phyloP scores from a whole-genome alignment of 2,888 invertebrate genomes.

The Melangyna quadrimaculata region DNA sequence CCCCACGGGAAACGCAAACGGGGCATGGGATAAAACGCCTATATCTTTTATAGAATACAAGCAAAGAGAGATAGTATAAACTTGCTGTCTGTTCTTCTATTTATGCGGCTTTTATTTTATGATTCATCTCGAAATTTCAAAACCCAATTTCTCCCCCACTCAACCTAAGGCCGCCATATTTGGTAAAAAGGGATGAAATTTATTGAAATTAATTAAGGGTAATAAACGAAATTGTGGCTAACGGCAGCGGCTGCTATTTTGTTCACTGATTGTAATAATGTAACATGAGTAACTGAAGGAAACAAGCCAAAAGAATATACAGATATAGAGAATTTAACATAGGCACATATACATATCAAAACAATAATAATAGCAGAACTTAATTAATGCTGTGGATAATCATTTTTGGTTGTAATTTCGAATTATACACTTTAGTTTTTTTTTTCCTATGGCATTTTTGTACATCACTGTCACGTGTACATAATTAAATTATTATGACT shows the following conservation, averaged over 20 bases:
- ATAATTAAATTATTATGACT: conserved; percentile 65
- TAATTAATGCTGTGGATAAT: conserved; percentile 56
- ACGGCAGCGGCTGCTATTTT: conserved; percentile 59
- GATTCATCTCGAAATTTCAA: conserved; percentile 53
- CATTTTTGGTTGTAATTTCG: conserved; percentile 45
- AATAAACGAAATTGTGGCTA: conserved; percentile 70
- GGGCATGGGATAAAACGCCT: conserved; percentile 50
- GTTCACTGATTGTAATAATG: conserved; percentile 63
- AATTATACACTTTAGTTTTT: conserved; percentile 40
- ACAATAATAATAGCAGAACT: conserved; percentile 39
- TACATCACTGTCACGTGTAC: conserved; percentile 55
- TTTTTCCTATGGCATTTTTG: neutral
- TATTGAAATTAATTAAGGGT: conserved; percentile 72
- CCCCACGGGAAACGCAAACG: conserved; percentile 44
- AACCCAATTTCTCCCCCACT: neutral
- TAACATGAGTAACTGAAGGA: conserved; percentile 22
- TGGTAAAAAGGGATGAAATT: conserved; percentile 68
- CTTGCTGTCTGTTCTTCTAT: conserved; percentile 51
- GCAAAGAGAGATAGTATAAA: neutral
- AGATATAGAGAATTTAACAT: neutral
- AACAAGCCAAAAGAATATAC: neutral
- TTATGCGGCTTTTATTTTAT: conserved; percentile 65
- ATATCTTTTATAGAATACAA: conserved; percentile 41
- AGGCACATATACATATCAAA: neutral
- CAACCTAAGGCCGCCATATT: conserved; percentile 7